Percentiles rank a stretch among this genome's conserved stretches.
Conservation (phyloP, 2,113 vertebrate species). For the Argyrosomus japonicus region DNA sequence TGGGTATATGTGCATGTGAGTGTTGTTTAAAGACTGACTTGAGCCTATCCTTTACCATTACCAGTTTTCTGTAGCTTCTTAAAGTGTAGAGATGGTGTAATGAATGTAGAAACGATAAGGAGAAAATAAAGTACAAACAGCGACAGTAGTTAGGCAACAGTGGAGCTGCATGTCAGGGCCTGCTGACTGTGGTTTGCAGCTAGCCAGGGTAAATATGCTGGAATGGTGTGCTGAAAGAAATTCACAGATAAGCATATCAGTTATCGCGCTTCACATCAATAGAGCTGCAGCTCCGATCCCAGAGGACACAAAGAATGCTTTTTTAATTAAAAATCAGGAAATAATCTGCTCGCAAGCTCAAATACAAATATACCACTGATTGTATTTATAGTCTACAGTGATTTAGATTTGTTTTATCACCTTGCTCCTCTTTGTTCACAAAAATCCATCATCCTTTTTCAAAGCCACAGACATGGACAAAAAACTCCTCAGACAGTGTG, state of each 20-base stretch:
- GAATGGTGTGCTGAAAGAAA: slow-evolving; percentile 25
- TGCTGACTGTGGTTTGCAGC: background rate
- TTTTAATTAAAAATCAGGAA: slow-evolving; percentile 31
- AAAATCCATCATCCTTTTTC: background rate
- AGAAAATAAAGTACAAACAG: slow-evolving; percentile 9
- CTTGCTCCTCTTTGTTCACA: background rate
- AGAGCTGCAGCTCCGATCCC: background rate
- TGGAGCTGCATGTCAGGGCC: slow-evolving; percentile 40
- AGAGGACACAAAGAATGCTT: slow-evolving; percentile 2
- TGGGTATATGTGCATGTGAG: background rate
- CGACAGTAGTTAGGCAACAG: slow-evolving; percentile 23
- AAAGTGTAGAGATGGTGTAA: background rate
- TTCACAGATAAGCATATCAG: slow-evolving; percentile 41
- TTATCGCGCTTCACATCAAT: slow-evolving; percentile 38
- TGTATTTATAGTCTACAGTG: background rate
- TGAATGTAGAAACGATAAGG: background rate
- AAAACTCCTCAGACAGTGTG: background rate
- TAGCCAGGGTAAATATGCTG: slow-evolving; percentile 27
- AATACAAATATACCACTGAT: background rate
- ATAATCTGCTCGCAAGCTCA: background rate
- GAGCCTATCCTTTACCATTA: background rate
- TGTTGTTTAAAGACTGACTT: background rate
- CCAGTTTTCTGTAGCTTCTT: background rate
- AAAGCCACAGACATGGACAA: background rate
- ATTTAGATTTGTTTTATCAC: background rate